These are phyloP conservation scores for Pseudachorutes palmiensis DNA, from an alignment of 1,140 invertebrate genomes.

Conservation along the genomic window DNA sequence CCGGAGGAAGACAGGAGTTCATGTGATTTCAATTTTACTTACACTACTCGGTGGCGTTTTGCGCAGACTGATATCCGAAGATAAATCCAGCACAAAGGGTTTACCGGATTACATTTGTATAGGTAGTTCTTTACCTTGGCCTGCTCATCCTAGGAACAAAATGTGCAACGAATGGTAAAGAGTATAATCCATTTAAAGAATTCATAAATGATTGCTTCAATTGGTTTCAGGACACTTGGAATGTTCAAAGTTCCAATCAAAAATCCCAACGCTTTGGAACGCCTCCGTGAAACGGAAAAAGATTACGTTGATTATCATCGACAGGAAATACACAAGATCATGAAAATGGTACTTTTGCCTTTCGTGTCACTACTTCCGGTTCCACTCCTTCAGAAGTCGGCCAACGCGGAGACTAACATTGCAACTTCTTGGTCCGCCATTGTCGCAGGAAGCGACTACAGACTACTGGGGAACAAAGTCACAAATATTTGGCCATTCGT, in stretches of 20 bases:
- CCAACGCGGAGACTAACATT: background rate
- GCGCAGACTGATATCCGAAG: background rate
- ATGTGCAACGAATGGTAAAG: background rate
- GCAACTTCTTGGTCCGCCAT: background rate
- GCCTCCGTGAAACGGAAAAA: background rate
- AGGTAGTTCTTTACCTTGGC: background rate
- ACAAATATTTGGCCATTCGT: background rate
- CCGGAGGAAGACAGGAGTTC: no score
- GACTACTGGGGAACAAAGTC: background rate
- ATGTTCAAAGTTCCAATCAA: background rate
- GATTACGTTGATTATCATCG: background rate
- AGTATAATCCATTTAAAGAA: no score
- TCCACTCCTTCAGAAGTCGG: background rate
- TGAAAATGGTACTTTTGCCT: background rate
- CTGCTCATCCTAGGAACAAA: background rate
- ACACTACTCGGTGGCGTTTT: background rate
- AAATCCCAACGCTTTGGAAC: background rate
- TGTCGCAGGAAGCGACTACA: background rate
- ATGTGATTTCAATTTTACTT: no score
- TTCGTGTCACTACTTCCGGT: background rate
- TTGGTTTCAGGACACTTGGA: background rate
- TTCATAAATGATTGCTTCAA: no score
- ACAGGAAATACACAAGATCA: background rate
- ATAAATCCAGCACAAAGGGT: background rate
- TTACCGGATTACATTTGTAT: background rate